phyloP scores from a whole-genome alignment of 2,113 vertebrate species.

The Nyctibius bracteatus region DNA sequence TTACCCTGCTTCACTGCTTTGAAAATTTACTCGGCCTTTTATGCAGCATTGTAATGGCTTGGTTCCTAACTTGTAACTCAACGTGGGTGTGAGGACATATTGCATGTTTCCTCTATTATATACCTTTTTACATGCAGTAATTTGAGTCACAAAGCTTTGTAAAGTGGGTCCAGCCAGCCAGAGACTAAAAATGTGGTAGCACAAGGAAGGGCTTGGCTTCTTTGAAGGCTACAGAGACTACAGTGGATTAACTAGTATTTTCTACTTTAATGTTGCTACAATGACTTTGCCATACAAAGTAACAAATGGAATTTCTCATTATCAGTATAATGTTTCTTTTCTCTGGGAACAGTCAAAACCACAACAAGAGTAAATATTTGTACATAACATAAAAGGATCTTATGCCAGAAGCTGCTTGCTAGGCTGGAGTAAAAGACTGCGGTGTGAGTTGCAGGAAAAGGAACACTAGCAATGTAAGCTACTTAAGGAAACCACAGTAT shows the following conservation, averaged over 20 bases:
- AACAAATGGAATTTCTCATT: background rate
- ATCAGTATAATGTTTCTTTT: background rate
- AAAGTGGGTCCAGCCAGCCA: too few relatives aligned
- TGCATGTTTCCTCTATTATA: accelerated
- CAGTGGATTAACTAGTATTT: background rate
- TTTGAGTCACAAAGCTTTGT: background rate
- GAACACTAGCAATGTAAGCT: background rate
- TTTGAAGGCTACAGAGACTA: background rate
- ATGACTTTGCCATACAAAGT: background rate
- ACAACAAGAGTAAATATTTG: background rate
- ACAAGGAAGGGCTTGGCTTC: background rate
- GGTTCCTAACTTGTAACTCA: background rate
- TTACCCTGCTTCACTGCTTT: accelerated
- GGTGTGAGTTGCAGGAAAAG: background rate
- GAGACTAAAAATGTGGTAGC: background rate
- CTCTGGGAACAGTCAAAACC: background rate
- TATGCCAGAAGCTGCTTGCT: background rate
- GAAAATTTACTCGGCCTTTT: background rate
- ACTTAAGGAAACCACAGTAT: background rate
- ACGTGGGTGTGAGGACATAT: accelerated
- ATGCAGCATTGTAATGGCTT: background rate
- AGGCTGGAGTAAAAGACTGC: background rate
- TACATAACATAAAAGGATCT: background rate
- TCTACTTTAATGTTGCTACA: background rate
- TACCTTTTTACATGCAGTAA: background rate